These are phyloP conservation scores for Heterodera schachtii DNA, from an alignment of 1,140 invertebrate species.

Conservation along the genomic window DNA sequence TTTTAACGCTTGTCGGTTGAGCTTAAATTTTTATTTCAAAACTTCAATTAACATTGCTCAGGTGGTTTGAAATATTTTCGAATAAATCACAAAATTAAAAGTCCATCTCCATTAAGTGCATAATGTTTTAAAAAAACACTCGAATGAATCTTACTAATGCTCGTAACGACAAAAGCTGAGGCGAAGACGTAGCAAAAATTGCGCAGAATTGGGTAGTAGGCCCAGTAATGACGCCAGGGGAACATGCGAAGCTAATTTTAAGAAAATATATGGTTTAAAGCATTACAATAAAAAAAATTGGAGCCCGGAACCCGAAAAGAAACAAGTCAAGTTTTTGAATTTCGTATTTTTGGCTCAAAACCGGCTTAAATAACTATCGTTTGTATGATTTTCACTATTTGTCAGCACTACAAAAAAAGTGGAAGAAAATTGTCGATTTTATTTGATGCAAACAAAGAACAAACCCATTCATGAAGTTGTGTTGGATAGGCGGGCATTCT, in stretches of 20 bases:
- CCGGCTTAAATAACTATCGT: too few relatives aligned
- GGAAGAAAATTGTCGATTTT: too few relatives aligned
- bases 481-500: constrained; percentile 20
- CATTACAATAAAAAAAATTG: not conserved
- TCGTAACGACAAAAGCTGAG: not conserved
- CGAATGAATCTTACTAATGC: not conserved
- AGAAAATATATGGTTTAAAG: not conserved
- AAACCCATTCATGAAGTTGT: not conserved
- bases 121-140: too few relatives aligned
- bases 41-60: too few relatives aligned
- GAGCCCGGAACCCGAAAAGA: not conserved
- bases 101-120: too few relatives aligned
- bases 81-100: too few relatives aligned
- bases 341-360: too few relatives aligned
- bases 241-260: constrained; percentile 12
- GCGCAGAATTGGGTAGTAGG: not conserved
- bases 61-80: too few relatives aligned
- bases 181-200: not conserved
- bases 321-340: not conserved
- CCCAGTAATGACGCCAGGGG: constrained; percentile 24
- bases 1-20: not conserved
- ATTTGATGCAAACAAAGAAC: not conserved
- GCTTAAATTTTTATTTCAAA: constrained; percentile 2
- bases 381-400: too few relatives aligned
- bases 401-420: too few relatives aligned